Base-by-base conservation (phyloP, 2,888 invertebrate genomes). In the Eurytoma adleriae region DNA sequence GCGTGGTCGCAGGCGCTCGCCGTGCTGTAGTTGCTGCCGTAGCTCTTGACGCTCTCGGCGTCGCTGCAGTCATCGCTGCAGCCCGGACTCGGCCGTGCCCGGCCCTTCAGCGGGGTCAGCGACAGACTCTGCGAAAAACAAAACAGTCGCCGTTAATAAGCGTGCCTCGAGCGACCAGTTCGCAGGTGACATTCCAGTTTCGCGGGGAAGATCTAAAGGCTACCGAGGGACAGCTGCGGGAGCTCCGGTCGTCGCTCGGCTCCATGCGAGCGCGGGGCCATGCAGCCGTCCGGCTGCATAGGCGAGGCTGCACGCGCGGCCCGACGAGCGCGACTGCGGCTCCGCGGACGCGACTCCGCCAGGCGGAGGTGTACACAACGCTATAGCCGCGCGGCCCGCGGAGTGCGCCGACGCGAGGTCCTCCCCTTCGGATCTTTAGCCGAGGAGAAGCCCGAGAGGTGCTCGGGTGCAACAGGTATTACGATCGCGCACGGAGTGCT, bases 1-100 rank as follows among this genome's bases (percentile, higher is more conserved):
- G 96, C 95, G 88, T 96, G 96, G 89, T 96, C 96, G 87, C 96
- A 95, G 18, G 96, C 75, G 71, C 95, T 95, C 83, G 95, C 95
- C 80, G 95, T 95, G 85, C 95, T 96, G 85, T 90, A 91, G 83
- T 94, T 94, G 90, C 96, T 96, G 82, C 95, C 95, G 88, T 95
- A 95, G 89, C 96, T 96, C 87, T 94, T 94, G 82, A 96, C 91
- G 81, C 96, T 96, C 86, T 96, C 96, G 87, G 92, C 91, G 92
- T 96, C 96, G 91, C 91, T 92, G 92, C 90, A 93, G 91, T 92
- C 92, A 90, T 90, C 91, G 84, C 91, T 77, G 66, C 64, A 74
- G 27, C 56, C 20, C 27, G 57, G 66, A 24, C 57, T 64, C 24
- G 66, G 5, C 14, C 73, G 67, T 27, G 27, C 78, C 59, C 30